Conservation (phyloP, 1,140 invertebrate species). For the Potamilus streckersoni region DNA sequence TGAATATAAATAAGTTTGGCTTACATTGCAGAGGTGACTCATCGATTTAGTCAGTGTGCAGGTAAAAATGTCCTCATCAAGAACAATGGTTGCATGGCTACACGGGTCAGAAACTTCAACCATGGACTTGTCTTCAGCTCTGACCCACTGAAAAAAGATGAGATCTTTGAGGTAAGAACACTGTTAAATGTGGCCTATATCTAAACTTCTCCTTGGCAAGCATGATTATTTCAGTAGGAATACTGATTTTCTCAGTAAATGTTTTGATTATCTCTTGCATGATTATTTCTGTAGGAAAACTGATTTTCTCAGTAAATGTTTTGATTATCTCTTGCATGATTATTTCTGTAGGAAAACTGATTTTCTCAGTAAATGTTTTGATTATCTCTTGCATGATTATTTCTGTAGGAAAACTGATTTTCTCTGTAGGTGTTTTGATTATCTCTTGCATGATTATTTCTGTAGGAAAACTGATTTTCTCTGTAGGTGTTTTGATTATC, state of each 20-base stretch:
- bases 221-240: constrained; percentile 1
- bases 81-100: constrained; percentile 77
- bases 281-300: too few species aligned
- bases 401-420: not conserved
- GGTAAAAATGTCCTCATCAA: constrained; percentile 80
- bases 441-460: too few species aligned
- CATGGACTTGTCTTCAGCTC: constrained; percentile 71
- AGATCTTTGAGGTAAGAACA: constrained; percentile 71
- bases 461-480: too few species aligned
- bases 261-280: too few species aligned
- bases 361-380: too few species aligned
- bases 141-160: constrained; percentile 69
- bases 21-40: constrained; percentile 23
- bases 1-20: too few species aligned
- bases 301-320: too few species aligned
- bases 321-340: too few species aligned
- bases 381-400: not conserved
- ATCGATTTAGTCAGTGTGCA: constrained; percentile 75
- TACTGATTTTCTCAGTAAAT: not conserved
- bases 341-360: too few species aligned
- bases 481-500: too few species aligned
- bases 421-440: too few species aligned
- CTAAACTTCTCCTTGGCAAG: not conserved
- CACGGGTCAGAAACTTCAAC: constrained; percentile 74
- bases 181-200: not conserved